These are phyloP conservation scores for Patiria pectinifera DNA, from an alignment of 53 echinoderm and acorn worm species.

Conservation along the genomic window DNA sequence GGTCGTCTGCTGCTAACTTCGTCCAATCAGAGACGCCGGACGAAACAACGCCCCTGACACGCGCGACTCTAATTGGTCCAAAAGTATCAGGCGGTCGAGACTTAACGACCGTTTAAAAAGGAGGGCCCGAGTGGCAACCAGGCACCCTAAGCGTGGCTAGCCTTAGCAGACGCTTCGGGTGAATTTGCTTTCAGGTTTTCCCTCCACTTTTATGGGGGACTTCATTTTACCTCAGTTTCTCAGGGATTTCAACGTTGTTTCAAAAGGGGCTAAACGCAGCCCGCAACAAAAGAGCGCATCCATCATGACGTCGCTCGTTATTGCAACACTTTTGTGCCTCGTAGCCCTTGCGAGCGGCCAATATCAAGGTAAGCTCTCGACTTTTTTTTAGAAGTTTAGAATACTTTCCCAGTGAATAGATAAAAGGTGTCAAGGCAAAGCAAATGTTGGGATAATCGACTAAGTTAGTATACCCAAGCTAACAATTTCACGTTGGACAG, in stretches of 20 bases:
- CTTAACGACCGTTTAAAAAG: slow-evolving; percentile 39
- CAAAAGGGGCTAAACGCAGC: slow-evolving; percentile 21
- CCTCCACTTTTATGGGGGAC: background rate
- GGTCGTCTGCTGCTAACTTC: background rate
- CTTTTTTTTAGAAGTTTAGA: background rate
- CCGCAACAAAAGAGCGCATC: background rate
- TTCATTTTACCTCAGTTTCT: background rate
- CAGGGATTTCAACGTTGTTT: background rate
- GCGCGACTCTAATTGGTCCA: slow-evolving; percentile 22
- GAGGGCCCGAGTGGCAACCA: background rate
- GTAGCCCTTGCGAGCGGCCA: slow-evolving; percentile 11
- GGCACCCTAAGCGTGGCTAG: slow-evolving; percentile 54
- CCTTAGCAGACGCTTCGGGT: slow-evolving; percentile 47
- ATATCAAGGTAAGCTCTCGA: slow-evolving; percentile 1
- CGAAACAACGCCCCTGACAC: slow-evolving; percentile 5
- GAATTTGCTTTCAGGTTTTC: background rate
- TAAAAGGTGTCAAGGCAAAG: too few species aligned
- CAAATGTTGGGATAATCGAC: too few species aligned
- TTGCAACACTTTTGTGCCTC: background rate
- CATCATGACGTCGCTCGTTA: slow-evolving; percentile 4
- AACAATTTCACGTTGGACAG: too few species aligned
- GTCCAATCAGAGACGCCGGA: slow-evolving; percentile 18
- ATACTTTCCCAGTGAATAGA: too few species aligned
- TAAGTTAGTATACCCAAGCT: too few species aligned
- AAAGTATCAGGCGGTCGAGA: slow-evolving; percentile 29